A percentile compares a stretch with the other conserved stretches of the same genome.
Conservation (phyloP, 2,113 vertebrate genomes). For the Nestor notabilis region DNA sequence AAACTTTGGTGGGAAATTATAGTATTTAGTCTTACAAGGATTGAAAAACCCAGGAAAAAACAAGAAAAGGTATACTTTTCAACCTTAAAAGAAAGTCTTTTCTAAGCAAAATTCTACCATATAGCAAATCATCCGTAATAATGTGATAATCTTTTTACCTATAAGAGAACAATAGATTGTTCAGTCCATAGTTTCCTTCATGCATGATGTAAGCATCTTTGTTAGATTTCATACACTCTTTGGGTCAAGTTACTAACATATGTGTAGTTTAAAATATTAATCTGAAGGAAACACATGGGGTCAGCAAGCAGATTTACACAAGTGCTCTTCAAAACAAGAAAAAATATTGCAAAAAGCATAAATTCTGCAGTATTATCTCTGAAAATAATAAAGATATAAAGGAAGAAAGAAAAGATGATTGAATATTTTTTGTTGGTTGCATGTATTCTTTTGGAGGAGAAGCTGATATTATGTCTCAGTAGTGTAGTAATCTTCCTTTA, state of each 20-base stretch:
- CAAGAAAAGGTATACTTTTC: background rate
- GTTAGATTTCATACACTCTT: background rate
- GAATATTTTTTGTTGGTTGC: background rate
- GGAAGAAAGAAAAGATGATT: background rate
- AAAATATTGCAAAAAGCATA: background rate
- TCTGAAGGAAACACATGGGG: background rate
- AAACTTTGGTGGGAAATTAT: background rate
- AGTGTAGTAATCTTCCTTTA: background rate
- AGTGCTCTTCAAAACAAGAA: background rate
- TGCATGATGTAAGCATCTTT: background rate
- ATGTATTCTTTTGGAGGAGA: background rate
- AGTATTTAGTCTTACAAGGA: background rate
- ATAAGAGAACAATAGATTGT: background rate
- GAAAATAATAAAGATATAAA: background rate
- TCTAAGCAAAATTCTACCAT: background rate
- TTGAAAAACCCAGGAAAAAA: background rate
- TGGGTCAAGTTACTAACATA: background rate
- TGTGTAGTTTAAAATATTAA: slow-evolving; percentile 9
- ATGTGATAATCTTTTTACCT: background rate
- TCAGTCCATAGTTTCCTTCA: background rate
- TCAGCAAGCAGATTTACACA: background rate
- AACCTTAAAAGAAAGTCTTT: background rate
- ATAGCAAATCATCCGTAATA: background rate
- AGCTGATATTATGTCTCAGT: background rate
- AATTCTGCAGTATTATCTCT: background rate